Evolutionary conservation across 2,888 invertebrate genomes (phyloP).

Genomic region (Ganaspis brasiliensis): DNA sequence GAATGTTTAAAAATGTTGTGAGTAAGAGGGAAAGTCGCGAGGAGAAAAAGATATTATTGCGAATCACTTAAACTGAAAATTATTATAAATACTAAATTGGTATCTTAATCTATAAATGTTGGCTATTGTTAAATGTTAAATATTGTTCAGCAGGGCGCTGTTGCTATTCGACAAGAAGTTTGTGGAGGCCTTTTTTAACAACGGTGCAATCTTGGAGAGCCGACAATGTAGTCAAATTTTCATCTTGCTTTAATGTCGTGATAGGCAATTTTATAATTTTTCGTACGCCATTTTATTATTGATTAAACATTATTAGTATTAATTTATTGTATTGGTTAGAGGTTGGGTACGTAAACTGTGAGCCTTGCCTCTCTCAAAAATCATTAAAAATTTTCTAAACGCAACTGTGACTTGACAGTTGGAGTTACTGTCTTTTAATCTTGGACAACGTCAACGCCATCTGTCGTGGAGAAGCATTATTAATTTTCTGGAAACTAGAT

Average conservation of each 20-base stretch:
- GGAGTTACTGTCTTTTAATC: too few species aligned
- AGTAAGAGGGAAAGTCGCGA: background rate
- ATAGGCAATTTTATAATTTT: background rate
- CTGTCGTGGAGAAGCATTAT: too few species aligned
- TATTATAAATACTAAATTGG: conserved; percentile 76
- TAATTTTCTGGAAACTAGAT: too few species aligned
- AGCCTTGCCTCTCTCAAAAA: too few species aligned
- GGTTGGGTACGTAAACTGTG: too few species aligned
- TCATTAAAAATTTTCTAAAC: too few species aligned
- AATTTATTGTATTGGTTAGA: too few species aligned
- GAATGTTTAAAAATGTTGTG: conserved; percentile 49
- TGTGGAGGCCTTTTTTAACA: conserved; percentile 37
- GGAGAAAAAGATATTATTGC: conserved; percentile 54
- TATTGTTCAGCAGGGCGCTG: conserved; percentile 75
- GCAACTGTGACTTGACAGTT: too few species aligned
- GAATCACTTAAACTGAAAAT: conserved; percentile 64
- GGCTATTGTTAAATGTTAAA: conserved; percentile 80
- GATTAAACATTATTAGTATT: background rate
- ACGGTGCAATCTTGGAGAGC: conserved; percentile 35
- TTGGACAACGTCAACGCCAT: too few species aligned
- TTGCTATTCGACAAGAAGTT: conserved; percentile 61
- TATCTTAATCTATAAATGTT: conserved; percentile 80
- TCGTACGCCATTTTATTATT: conserved; percentile 25
- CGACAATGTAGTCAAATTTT: conserved; percentile 9
- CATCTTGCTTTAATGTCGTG: background rate